phyloP scores from a whole-genome alignment of 2,797 vertebrate species.

The Silurus aristotelis region DNA sequence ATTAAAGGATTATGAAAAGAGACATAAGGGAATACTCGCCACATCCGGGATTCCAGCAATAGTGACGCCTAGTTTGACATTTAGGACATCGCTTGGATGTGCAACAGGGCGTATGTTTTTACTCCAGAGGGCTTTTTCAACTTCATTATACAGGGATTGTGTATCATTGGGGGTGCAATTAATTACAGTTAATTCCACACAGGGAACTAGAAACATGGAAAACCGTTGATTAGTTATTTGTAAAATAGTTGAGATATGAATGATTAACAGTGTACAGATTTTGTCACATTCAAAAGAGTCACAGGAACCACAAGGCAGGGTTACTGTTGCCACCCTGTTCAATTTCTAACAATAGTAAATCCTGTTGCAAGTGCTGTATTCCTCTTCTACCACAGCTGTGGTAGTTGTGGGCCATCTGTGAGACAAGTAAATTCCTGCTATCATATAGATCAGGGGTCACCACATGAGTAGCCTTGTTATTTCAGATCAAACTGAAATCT shows the following conservation, averaged over 20 bases:
- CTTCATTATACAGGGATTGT: background rate
- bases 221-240: background rate
- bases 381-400: background rate
- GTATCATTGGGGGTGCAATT: background rate
- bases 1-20: background rate
- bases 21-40: background rate
- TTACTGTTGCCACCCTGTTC: background rate
- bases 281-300: too few species aligned
- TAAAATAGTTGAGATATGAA: too few species aligned
- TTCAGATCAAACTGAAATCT: too few species aligned
- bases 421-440: background rate
- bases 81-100: background rate
- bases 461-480: too few species aligned
- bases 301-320: background rate
- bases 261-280: too few species aligned
- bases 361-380: background rate
- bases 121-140: background rate
- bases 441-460: too few species aligned
- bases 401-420: too few species aligned
- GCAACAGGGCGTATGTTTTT: background rate
- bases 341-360: background rate
- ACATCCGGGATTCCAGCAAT: background rate
- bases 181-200: background rate
- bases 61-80: background rate
- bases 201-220: background rate